Evolutionary conservation across 2,888 invertebrate species (phyloP).

Genomic region (Diarsia brunnea): DNA sequence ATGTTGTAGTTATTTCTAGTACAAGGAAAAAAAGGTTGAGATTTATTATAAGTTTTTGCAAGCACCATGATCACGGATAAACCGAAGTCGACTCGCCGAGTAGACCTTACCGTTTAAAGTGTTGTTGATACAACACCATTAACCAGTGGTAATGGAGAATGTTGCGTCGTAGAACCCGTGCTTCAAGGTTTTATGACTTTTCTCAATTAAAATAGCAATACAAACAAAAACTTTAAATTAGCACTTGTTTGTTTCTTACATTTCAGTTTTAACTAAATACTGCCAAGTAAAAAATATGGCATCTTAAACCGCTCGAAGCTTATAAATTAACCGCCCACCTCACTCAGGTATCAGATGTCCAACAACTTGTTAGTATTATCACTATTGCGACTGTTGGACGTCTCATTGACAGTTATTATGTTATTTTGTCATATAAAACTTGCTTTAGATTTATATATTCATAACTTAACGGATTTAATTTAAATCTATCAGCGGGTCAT

Average conservation of each 20-base stretch:
- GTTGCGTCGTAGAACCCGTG: no score
- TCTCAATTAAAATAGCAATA: no score
- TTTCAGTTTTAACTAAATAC: neutral
- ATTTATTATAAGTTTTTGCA: neutral
- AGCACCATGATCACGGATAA: no score
- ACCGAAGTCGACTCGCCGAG: no score
- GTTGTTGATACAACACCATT: neutral
- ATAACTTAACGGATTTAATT: conserved; percentile 58
- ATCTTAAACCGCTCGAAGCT: conserved; percentile 16
- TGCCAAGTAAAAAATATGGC: neutral
- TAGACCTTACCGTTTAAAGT: neutral
- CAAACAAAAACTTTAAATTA: no score
- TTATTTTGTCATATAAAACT: conserved; percentile 75
- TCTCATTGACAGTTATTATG: conserved; percentile 81
- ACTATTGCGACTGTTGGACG: conserved; percentile 78
- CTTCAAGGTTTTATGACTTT: no score
- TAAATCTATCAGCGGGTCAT: conserved; percentile 56
- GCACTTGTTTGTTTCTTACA: neutral
- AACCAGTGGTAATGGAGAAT: no score
- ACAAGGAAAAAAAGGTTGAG: no score
- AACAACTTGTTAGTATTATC: conserved; percentile 80
- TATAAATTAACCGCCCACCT: conserved; percentile 64
- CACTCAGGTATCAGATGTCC: conserved; percentile 80
- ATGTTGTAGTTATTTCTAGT: neutral
- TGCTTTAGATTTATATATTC: conserved; percentile 70